These are phyloP conservation scores for Ptychobarbus kaznakovi DNA, from an alignment of 2,797 vertebrate species.

Conservation along the genomic window DNA sequence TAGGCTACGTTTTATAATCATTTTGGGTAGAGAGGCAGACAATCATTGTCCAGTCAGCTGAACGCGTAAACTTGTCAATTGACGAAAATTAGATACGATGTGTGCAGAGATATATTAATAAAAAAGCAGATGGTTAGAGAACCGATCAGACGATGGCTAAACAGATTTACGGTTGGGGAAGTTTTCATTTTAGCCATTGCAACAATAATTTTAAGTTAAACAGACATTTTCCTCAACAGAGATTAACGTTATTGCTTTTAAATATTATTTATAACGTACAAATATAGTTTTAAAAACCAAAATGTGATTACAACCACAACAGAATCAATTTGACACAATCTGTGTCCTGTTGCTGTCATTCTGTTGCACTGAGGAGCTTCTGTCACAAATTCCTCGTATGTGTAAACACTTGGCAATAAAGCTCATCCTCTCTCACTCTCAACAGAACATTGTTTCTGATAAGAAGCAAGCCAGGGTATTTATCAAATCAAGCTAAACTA, in stretches of 20 bases:
- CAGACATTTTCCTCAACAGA: neutral
- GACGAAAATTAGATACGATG: constrained; percentile 7
- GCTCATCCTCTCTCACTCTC: too few relatives aligned
- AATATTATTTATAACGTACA: neutral
- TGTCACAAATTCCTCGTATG: too few relatives aligned
- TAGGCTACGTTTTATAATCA: neutral
- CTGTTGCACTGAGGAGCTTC: too few relatives aligned
- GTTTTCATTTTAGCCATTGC: neutral
- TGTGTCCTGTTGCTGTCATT: too few relatives aligned
- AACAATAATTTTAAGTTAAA: neutral
- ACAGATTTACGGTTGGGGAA: neutral
- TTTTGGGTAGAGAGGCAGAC: neutral
- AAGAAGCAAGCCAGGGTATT: neutral
- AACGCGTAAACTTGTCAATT: neutral
- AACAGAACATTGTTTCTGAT: neutral
- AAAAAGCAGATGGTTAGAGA: constrained; percentile 12
- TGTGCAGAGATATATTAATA: neutral
- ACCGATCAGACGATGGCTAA: neutral
- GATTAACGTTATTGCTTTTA: neutral
- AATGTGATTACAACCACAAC: neutral
- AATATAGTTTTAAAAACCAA: neutral
- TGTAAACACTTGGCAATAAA: too few relatives aligned
- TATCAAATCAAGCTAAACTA: neutral
- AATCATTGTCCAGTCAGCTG: constrained; percentile 9
- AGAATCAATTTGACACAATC: neutral